A percentile compares a stretch with the other conserved stretches of the same genome.
phyloP scores from a whole-genome alignment of 2,888 invertebrate genomes.

The Labia minor region DNA sequence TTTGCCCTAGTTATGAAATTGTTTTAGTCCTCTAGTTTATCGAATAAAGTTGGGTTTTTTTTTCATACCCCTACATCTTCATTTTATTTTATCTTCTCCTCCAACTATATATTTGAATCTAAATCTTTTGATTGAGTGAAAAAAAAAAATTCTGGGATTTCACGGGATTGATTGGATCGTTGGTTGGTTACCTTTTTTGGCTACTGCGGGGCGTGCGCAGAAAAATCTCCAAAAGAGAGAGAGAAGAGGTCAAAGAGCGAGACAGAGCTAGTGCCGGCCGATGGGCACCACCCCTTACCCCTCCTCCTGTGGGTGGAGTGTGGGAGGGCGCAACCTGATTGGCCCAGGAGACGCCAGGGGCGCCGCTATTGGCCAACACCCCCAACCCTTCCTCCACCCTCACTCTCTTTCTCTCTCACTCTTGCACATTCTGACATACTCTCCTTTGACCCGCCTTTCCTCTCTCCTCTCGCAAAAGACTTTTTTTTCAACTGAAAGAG shows the following conservation, averaged over 20 bases:
- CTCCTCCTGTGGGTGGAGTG: background rate
- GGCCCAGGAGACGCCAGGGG: background rate
- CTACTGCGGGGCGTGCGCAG: background rate
- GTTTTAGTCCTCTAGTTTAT: constrained; percentile 6
- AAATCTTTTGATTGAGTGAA: no score
- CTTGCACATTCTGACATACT: constrained; percentile 22
- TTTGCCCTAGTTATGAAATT: constrained; percentile 13
- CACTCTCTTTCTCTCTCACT: constrained; percentile 27
- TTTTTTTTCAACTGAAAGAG: constrained; percentile 25
- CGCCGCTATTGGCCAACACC: constrained; percentile 25
- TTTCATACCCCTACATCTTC: background rate
- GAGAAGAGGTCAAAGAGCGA: background rate
- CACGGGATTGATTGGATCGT: no score
- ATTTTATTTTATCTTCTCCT: no score
- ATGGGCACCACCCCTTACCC: background rate
- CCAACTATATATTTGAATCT: no score
- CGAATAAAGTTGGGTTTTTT: background rate
- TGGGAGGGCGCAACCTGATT: background rate
- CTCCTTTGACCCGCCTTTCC: constrained; percentile 22
- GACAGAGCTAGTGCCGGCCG: background rate
- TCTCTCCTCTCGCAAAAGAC: constrained; percentile 20
- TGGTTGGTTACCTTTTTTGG: background rate
- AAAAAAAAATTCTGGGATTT: no score
- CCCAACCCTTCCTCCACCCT: constrained; percentile 28
- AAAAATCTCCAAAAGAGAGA: background rate